Conservation (phyloP, 2,797 vertebrate genomes). For the Pempheris klunzingeri region DNA sequence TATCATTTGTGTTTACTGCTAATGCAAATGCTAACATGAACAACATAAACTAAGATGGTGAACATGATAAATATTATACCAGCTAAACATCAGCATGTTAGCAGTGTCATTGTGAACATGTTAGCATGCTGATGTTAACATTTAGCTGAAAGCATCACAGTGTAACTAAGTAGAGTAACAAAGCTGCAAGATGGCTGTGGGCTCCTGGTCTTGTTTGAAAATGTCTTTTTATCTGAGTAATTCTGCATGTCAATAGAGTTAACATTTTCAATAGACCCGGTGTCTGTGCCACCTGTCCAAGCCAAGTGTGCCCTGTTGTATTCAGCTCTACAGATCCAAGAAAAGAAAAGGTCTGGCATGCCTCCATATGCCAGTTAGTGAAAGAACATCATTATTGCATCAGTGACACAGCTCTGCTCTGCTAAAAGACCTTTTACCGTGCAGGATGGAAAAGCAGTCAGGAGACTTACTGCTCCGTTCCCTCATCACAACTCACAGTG, state of each 20-base stretch:
- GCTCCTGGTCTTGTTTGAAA: not conserved
- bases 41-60: not conserved
- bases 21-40: slow-evolving; percentile 4
- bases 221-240: slow-evolving; percentile 8
- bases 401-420: slow-evolving; percentile 45
- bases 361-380: slow-evolving; percentile 41
- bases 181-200: not conserved
- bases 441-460: slow-evolving; percentile 26
- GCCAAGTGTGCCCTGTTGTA: slow-evolving; percentile 1
- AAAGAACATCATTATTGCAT: slow-evolving; percentile 56
- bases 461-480: slow-evolving; percentile 33
- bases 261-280: not conserved
- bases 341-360: slow-evolving; percentile 39
- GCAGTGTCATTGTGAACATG: not conserved
- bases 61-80: not conserved
- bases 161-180: not conserved
- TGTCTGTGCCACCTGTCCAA: slow-evolving; percentile 5
- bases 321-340: slow-evolving; percentile 30
- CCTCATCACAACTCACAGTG: slow-evolving; percentile 44
- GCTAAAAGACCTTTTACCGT: slow-evolving; percentile 40
- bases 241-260: not conserved
- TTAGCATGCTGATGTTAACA: not conserved
- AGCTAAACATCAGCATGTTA: not conserved
- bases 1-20: not conserved
- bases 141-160: not conserved